Conservation (phyloP, 2,797 vertebrate species). For the Scleropages formosus region DNA sequence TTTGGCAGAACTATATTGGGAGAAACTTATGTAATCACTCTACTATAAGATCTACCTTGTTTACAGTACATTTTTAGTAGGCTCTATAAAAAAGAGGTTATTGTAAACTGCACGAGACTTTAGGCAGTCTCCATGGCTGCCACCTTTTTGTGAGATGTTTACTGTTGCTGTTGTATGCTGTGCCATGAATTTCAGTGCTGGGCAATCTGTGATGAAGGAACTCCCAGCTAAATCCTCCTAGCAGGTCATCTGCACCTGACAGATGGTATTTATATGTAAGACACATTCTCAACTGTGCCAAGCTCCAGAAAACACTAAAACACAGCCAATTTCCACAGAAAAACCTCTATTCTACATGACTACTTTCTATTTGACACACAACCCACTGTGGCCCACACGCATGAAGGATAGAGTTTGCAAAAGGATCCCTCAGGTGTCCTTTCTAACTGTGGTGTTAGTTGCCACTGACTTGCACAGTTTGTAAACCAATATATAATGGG, state of each 20-base stretch:
- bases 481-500: conserved; percentile 58
- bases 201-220: conserved; percentile 33
- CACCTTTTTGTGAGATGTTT: conserved; percentile 51
- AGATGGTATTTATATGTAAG: conserved; percentile 82
- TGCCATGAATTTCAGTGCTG: conserved; percentile 35
- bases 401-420: conserved; percentile 71
- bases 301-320: conserved; percentile 64
- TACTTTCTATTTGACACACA: no score
- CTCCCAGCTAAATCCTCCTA: conserved; percentile 63
- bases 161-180: conserved; percentile 46
- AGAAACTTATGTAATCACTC: no score
- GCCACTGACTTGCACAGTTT: conserved; percentile 58
- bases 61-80: no score
- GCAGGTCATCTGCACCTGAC: conserved; percentile 65
- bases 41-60: no score
- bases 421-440: conserved; percentile 61
- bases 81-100: conserved; percentile 66
- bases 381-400: conserved; percentile 77
- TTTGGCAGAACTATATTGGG: no score
- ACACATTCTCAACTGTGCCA: conserved; percentile 78
- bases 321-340: conserved; percentile 68
- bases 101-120: conserved; percentile 55
- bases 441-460: conserved; percentile 58
- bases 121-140: conserved; percentile 28
- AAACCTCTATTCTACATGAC: conserved; percentile 62